These are phyloP conservation scores for Nyleta sp. DNA, from an alignment of 2,888 invertebrate genomes.

Conservation along the genomic window DNA sequence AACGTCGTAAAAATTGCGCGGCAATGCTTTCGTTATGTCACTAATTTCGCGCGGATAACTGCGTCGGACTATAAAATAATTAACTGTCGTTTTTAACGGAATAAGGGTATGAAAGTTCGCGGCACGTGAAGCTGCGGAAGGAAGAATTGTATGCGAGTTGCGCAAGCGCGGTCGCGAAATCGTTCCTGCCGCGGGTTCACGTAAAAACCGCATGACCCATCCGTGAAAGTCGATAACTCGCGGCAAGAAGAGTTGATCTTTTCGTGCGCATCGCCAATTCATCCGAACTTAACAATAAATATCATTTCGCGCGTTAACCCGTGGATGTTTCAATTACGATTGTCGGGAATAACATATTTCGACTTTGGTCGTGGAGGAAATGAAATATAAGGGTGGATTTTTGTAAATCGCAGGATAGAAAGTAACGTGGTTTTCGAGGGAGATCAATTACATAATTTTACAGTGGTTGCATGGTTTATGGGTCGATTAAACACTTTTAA, in stretches of 20 bases:
- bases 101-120: constrained; percentile 41
- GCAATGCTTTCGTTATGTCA: constrained; percentile 53
- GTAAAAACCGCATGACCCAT: constrained; percentile 64
- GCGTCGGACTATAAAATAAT: constrained; percentile 47
- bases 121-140: constrained; percentile 60
- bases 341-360: background rate
- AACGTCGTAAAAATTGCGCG: constrained; percentile 48
- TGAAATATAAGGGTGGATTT: too few relatives aligned
- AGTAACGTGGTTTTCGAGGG: background rate
- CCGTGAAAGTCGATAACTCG: constrained; percentile 64
- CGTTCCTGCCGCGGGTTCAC: constrained; percentile 44
- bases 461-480: background rate
- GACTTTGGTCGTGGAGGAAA: too few relatives aligned
- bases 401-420: too few relatives aligned
- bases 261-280: constrained; percentile 32
- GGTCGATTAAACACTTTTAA: constrained; percentile 37
- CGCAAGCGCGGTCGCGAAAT: constrained; percentile 44
- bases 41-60: constrained; percentile 41
- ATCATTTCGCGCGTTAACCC: background rate
- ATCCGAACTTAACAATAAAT: constrained; percentile 24
- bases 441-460: background rate
- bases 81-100: constrained; percentile 40
- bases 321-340: constrained; percentile 19
- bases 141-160: constrained; percentile 55
- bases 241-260: constrained; percentile 45